Base-by-base conservation (phyloP, 2,888 invertebrate species). In the Phyllotreta striolata region DNA sequence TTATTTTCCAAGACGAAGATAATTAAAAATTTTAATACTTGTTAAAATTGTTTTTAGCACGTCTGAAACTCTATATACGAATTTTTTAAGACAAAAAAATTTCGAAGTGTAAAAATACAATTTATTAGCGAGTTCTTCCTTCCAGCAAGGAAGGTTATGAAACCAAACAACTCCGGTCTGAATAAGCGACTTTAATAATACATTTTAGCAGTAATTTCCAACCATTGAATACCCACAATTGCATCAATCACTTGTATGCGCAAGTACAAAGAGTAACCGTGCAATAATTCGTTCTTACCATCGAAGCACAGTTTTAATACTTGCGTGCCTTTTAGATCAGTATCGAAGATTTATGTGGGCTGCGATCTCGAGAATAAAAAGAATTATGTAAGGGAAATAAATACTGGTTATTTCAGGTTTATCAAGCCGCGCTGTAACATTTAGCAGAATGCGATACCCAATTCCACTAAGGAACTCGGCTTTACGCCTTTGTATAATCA, bases 221-320 rank as follows among this genome's bases (percentile, higher is more conserved):
- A n/a, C 49, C 58, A 35, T 58, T 51, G 58, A 49, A 49, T 49
- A 58, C 58, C 57, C 41, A 49, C 58, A 49, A 49, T 58, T 58
- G 58, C 49, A 10, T 24, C 41, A 39, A 10, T 46, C 49, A 47
- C 47, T 58, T 49, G 51, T 7, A 57, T 14, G 51, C 34, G 10
- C 10, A 41, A 37, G 37, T 49, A 37, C 37, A 49, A 49, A 49
- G 49, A 47, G 49, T 49, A 35, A 49, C 37, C 1, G 10, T 14
- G 37, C 37, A 34, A 49, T 49, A 35, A 49, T 49, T 34, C 35
- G 49, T 49, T 49, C 35, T 49, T 49, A 49, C 35, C 49, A 49
- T 49, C 14, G 12, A 49, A 49, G 34, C 34, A 35, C 37, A 9
- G 49, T 49, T n/a, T 49, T 10, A 10, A 10, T 49, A 35, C 37